Percentiles rank a stretch among this genome's conserved stretches.
phyloP scores from a whole-genome alignment of 2,888 invertebrate genomes.

The Podabrus alpinus region DNA sequence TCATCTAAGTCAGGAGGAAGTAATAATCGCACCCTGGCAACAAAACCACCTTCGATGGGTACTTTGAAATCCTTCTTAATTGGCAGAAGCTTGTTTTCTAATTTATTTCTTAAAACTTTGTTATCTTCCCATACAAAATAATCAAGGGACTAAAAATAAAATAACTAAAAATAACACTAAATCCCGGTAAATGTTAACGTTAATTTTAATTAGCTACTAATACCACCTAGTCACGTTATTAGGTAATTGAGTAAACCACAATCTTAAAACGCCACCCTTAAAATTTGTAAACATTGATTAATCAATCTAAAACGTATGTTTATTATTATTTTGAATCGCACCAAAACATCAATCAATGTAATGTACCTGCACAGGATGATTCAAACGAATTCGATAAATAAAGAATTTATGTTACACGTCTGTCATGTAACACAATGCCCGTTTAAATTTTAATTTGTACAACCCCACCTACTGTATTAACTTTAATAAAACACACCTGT shows the following conservation, averaged over 20 bases:
- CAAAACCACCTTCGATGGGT: constrained; percentile 59
- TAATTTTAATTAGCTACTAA: not conserved
- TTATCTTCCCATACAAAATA: constrained; percentile 64
- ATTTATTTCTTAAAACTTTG: constrained; percentile 53
- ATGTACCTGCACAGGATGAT: not conserved
- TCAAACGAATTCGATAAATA: not conserved
- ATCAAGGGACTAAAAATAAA: not conserved
- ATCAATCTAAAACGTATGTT: not conserved
- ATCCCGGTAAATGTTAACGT: not conserved
- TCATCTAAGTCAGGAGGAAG: constrained; percentile 70
- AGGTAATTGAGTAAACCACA: not conserved
- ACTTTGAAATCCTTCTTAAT: constrained; percentile 60
- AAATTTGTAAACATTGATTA: not conserved
- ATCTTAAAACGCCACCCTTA: not conserved
- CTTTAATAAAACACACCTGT: constrained; percentile 8
- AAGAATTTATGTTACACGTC: not conserved
- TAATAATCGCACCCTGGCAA: constrained; percentile 65
- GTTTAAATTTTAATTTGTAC: not conserved
- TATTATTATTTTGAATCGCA: not conserved
- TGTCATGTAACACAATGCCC: not conserved
- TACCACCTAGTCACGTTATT: not conserved
- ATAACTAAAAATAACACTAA: not conserved
- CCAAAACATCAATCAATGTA: not conserved
- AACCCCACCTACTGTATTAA: not conserved
- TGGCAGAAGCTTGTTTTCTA: constrained; percentile 61